Conservation (phyloP, 2,113 vertebrate genomes). For the Orientallactaga bullata region DNA sequence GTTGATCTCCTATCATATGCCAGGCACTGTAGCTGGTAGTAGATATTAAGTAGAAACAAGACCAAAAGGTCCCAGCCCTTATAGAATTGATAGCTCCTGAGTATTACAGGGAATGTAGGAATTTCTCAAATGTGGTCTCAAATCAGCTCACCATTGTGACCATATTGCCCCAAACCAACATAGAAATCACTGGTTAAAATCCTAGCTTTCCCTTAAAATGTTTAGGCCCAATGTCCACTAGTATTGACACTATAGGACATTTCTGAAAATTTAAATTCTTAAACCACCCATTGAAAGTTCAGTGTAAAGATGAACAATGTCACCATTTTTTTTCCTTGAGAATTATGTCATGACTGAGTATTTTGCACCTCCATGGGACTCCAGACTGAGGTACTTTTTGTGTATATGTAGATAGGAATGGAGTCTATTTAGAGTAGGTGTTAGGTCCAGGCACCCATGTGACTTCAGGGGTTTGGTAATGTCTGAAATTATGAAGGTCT, state of each 20-base stretch:
- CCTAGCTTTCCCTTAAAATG: not conserved
- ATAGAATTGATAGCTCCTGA: not conserved
- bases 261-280: not conserved
- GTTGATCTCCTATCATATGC: not conserved
- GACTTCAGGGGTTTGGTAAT: not conserved
- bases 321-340: not conserved
- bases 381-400: not conserved
- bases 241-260: not conserved
- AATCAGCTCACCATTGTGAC: not conserved
- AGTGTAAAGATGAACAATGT: not conserved
- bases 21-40: not conserved
- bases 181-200: not conserved
- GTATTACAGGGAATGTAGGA: not conserved
- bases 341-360: not conserved
- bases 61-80: not conserved
- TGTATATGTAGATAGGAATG: not conserved
- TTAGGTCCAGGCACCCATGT: not conserved
- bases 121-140: not conserved
- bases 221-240: not conserved
- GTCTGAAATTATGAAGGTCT: not conserved
- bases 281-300: not conserved
- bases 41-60: not conserved
- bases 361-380: not conserved
- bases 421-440: not conserved
- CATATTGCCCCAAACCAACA: not conserved